Evolutionary conservation across 2,888 invertebrate species (phyloP).

Genomic region (Agrochola lychnidis): DNA sequence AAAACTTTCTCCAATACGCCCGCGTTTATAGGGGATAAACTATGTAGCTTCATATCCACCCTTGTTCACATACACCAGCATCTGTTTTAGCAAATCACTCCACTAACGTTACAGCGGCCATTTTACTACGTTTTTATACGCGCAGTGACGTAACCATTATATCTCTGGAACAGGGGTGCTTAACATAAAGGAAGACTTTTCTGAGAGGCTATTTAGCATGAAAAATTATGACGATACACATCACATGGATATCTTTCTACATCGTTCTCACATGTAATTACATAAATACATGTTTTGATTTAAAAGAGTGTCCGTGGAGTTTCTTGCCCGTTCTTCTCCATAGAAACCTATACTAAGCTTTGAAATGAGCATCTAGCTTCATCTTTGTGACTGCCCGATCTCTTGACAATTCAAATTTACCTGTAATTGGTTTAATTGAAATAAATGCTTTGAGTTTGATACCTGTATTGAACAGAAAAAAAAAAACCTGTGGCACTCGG

Average conservation of each 20-base stretch:
- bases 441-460: too few relatives aligned
- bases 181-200: constrained; percentile 8
- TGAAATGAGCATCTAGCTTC: too few relatives aligned
- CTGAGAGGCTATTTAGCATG: neutral
- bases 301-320: neutral
- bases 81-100: constrained; percentile 55
- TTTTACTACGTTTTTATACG: constrained; percentile 62
- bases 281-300: neutral
- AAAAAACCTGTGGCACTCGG: too few relatives aligned
- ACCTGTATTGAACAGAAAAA: too few relatives aligned
- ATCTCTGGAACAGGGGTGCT: constrained; percentile 35
- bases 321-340: neutral
- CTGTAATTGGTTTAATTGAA: too few relatives aligned
- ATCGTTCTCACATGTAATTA: neutral
- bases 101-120: constrained; percentile 30
- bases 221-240: neutral
- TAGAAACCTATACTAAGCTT: neutral
- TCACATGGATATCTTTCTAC: neutral
- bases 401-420: too few relatives aligned
- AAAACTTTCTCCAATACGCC: neutral
- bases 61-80: constrained; percentile 21
- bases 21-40: neutral
- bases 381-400: too few relatives aligned
- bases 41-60: neutral
- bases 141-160: constrained; percentile 54